Evolutionary conservation across 2,888 invertebrate genomes (phyloP), one percentile per base, ranked within the genome.

Genomic region (Sarcophaga subvicina): DNA sequence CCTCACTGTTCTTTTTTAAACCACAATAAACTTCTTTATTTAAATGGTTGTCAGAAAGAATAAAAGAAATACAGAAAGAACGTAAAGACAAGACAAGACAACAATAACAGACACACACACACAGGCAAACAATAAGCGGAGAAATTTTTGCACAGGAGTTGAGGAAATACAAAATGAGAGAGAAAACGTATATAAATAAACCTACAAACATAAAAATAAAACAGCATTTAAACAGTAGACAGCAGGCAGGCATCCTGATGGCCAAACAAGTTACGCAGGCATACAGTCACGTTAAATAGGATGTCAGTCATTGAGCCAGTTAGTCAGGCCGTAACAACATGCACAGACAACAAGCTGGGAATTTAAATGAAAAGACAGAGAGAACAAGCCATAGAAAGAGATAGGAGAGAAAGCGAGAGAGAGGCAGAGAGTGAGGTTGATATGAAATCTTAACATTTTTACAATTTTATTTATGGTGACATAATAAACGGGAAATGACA

Each of bases 401-500:
- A 17, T 2, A 54, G 17, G 17, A 17, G 17, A 17, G 17, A 54
- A 4, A 54, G 14, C 11, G 4, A 54, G 12, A 54, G 10, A 54
- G 8, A 54, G 14, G 1, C 2, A 17, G 5, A 2, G 14, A 54
- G 54, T 14, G 2, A 54, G 17, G 5, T 14, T 54, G 54, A 54
- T 14, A 54, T 54, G n/a, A 66, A 83, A 62, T 70, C 80, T 71
- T 82, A 45, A 79, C 70, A 78, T 70, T 80, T 37, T 86, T 86
- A 27, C 62, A 85, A 77, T 86, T 82, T 86, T 73, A 83, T 83
- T 80, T 80, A 80, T 75, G 64, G 77, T 77, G 73, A 80, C 73
- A 80, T 73, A 86, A 86, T 80, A 83, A 80, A 83, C 79, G 79
- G 60, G 70, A 70, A 84, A 79, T 63, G 59, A 20, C 71, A 54